Evolutionary conservation across 2,888 invertebrate species (phyloP).

Genomic region (Iselma pallidipennis): DNA sequence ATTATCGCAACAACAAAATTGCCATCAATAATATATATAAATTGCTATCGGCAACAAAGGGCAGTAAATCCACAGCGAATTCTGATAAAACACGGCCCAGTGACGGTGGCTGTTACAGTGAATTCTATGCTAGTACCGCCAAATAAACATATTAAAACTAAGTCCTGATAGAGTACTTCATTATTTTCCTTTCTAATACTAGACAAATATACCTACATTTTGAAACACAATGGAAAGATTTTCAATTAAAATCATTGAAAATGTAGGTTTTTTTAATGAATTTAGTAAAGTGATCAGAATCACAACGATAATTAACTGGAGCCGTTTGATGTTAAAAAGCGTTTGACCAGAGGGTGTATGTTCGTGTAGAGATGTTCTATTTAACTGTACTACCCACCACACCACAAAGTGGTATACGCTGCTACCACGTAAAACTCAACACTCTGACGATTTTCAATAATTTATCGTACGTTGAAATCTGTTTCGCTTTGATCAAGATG

Average conservation of each 20-base stretch:
- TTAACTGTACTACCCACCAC: neutral
- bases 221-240: no score
- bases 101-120: neutral
- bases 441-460: conserved; percentile 25
- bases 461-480: conserved; percentile 28
- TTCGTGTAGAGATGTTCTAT: neutral
- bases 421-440: no score
- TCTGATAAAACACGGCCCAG: conserved; percentile 12
- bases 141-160: conserved; percentile 16
- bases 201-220: no score
- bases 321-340: neutral
- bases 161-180: conserved; percentile 14
- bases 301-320: neutral
- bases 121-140: conserved; percentile 9
- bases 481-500: conserved; percentile 34
- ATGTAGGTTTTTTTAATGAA: neutral
- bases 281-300: neutral
- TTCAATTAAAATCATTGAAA: no score
- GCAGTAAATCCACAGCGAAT: conserved; percentile 11
- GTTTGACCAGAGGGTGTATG: neutral
- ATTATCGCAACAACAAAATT: conserved; percentile 23
- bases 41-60: conserved; percentile 13
- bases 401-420: no score
- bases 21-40: conserved; percentile 19
- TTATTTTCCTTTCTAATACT: no score